Base-by-base conservation (phyloP, 2,888 invertebrate species). In the Hirudinaria manillensis region DNA sequence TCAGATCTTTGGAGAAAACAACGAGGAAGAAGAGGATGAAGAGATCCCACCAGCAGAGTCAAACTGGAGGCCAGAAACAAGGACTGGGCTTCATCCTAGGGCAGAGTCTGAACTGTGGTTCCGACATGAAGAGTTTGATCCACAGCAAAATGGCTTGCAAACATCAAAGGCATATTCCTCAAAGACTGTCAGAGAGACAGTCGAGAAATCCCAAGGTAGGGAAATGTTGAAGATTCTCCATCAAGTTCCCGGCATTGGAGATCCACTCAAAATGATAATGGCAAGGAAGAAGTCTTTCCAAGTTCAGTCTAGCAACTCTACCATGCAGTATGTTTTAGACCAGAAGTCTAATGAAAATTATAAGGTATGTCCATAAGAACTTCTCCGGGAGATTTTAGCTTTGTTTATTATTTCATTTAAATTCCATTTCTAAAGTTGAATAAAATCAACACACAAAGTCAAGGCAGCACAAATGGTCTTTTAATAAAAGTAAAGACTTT, bases 41-140 rank as follows among this genome's bases (percentile, higher is more conserved):
- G 32, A 36, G 24, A 36, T 51, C 10, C 29, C 13, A 29, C n/a
- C 36, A 7, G 70, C 71, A 19, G 72, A 67, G 21, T 53, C 56
- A n/a, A 72, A 16, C 1, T 77, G 76, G 36, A 66, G 34, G 32
- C 77, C 78, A 34, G 79, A 65, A 19, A 73, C 32, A 2, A 75
- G 76, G 7, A 76, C 76, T 38, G 80, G 79, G 29, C 36, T 27
- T 10, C 67, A 72, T 16, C 73, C 71, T 13, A 55, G 72, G 27
- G 36, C 70, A 4, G 78, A 77, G 36, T 76, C 77, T 3, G 77
- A 76, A 24, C 65, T 75, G 29, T 80, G 77, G 75, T 73, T 73
- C 34, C 73, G 36, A 34, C 73, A 73, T 38, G 56, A 73, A 10
- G 73, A 73, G 36, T 29, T 27, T 29, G 29, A 16, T 61, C 61